Evolutionary conservation across 1,140 invertebrate species (phyloP).

Genomic region (Heliconius nattereri): DNA sequence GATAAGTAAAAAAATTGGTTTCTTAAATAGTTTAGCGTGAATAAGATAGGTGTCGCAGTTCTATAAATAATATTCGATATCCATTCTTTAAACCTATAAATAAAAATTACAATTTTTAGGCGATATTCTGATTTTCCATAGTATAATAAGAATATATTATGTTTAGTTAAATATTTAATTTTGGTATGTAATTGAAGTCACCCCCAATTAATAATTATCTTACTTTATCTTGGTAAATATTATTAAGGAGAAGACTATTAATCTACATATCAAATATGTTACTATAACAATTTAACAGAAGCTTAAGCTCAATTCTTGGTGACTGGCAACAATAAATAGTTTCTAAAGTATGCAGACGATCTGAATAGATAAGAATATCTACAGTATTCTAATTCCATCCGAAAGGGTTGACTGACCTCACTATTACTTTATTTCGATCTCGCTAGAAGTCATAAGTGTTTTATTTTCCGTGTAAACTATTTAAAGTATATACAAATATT

Average conservation of each 20-base stretch:
- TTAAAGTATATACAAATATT: not conserved
- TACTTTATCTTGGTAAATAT: not conserved
- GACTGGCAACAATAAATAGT: constrained; percentile 1
- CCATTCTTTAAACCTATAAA: too few species aligned
- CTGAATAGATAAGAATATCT: constrained; percentile 14
- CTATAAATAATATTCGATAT: not conserved
- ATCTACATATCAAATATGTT: not conserved
- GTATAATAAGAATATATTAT: too few species aligned
- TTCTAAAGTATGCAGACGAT: constrained; percentile 11
- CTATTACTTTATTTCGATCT: constrained; percentile 11
- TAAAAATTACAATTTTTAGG: too few species aligned
- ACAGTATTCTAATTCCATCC: not conserved
- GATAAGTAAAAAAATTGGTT: not conserved
- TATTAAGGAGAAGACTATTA: not conserved
- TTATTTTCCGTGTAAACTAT: not conserved
- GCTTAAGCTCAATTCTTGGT: not conserved
- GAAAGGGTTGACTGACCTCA: constrained; percentile 18
- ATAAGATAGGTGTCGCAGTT: not conserved
- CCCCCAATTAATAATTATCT: not conserved
- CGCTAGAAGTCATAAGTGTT: constrained; percentile 1
- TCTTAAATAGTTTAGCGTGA: not conserved
- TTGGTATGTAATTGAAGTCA: not conserved
- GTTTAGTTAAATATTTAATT: too few species aligned
- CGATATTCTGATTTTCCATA: too few species aligned
- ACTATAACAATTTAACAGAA: not conserved